Evolutionary conservation across 2,113 vertebrate genomes (phyloP), one percentile per base, ranked within the genome.

Genomic region (Ceyx margarethae): DNA sequence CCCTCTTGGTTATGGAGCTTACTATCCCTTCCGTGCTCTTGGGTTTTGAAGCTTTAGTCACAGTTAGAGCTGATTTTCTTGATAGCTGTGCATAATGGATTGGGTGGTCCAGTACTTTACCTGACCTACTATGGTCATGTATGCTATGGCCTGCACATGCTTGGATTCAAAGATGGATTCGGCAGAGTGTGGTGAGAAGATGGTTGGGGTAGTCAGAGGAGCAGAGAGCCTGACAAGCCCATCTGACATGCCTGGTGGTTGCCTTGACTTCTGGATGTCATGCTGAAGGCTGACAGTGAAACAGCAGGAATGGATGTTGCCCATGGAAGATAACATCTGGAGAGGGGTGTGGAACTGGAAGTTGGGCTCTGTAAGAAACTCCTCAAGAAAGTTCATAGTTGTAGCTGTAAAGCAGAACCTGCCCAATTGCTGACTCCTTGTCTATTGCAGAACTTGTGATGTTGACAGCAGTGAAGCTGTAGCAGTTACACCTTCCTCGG

Each of bases 101-200:
- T 35, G 17, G 5, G 7, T 79, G 46, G 3, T 45, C 13, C 65
- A 25, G 42, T 54, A 51, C 33, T 56, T 81, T 81, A 81, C 20
- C 66, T 71, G 69, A 64, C 33, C 65, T 71, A 18, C 68, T 77
- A 11, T 17, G 6, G 40, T 50, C 58, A 43, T 11, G 25, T 25
- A 18, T 56, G 28, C 33, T 37, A 33, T n/a, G 42, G 29, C 50
- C 35, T 2, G 0, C 25, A 29, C 43, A 43, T 17, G 17, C 50
- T 81, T 48, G 33, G n/a, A 40, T 29, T 46, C n/a, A 42, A 74
- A 87, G 29, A 50, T 89, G 69, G n/a, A 11, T 56, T 66, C 74
- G 74, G 29, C 0, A 1, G 57, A 17, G n/a, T 45, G 17, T 0
- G 1, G 25, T 61, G 35, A 43, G 16, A 28, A 14, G 22, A 12